Conservation (phyloP, 2,797 vertebrate genomes). For the Clarias pachynema region DNA sequence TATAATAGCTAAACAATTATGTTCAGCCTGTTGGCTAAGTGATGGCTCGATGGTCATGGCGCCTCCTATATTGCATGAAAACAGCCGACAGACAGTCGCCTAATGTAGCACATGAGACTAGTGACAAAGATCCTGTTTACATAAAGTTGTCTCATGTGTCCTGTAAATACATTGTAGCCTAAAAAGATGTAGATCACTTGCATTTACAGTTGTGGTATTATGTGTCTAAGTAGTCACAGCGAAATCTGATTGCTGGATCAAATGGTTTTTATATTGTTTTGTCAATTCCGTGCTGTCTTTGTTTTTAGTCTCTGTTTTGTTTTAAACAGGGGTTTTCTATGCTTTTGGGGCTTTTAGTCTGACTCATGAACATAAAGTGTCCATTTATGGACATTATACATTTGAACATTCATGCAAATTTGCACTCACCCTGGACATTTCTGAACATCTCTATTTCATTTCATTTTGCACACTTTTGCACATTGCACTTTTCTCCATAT, state of each 20-base stretch:
- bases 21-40: slow-evolving; percentile 42
- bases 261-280: not conserved
- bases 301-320: not conserved
- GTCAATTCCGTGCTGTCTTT: not conserved
- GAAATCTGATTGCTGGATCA: not conserved
- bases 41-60: slow-evolving; percentile 50
- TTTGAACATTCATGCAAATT: no score
- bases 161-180: not conserved
- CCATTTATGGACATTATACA: not conserved
- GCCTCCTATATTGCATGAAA: slow-evolving; percentile 50
- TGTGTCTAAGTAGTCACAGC: no score
- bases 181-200: not conserved
- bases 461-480: no score
- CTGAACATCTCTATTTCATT: no score
- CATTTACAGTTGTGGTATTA: not conserved
- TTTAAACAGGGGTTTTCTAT: not conserved
- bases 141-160: not conserved
- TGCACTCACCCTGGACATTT: no score
- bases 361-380: not conserved
- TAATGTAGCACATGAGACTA: slow-evolving; percentile 27
- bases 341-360: no score
- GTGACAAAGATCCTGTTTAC: not conserved
- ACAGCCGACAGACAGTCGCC: slow-evolving; percentile 18
- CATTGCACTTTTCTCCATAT: no score
- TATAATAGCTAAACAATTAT: slow-evolving; percentile 50